These are phyloP conservation scores for Homalodisca vitripennis DNA, from an alignment of 1,140 invertebrate species.

Conservation along the genomic window DNA sequence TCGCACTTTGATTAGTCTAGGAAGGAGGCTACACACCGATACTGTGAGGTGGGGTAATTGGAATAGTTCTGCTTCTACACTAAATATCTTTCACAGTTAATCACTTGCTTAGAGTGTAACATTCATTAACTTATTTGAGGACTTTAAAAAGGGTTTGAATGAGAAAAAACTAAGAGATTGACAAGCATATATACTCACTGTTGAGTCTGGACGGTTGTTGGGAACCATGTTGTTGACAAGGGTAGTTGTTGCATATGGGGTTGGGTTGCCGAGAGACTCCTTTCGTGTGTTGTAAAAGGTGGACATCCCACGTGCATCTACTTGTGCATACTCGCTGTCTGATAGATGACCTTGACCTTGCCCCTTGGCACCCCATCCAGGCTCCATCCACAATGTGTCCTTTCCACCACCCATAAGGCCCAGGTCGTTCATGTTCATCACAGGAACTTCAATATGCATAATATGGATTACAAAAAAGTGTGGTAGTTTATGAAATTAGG, in stretches of 20 bases:
- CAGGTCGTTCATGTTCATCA: constrained; percentile 40
- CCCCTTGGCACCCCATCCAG: constrained; percentile 61
- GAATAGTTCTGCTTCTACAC: too few relatives aligned
- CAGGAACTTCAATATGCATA: too few relatives aligned
- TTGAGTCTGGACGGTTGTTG: constrained; percentile 41
- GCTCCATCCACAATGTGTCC: constrained; percentile 72
- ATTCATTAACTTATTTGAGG: neutral
- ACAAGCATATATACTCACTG: constrained; percentile 4
- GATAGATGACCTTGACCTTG: constrained; percentile 55
- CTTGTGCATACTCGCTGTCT: constrained; percentile 75
- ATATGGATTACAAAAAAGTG: too few relatives aligned
- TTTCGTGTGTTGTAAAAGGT: constrained; percentile 75
- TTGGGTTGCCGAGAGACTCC: constrained; percentile 67
- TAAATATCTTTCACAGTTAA: too few relatives aligned
- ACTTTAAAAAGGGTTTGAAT: neutral
- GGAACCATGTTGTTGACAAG: constrained; percentile 51
- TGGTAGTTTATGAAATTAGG: too few relatives aligned
- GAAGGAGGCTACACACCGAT: too few relatives aligned
- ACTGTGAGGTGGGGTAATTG: too few relatives aligned
- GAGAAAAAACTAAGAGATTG: neutral
- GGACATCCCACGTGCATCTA: constrained; percentile 68
- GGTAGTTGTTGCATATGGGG: constrained; percentile 82
- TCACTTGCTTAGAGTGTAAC: too few relatives aligned
- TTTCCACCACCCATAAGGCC: constrained; percentile 51
- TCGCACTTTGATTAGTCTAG: too few relatives aligned